Evolutionary conservation across 2,797 vertebrate genomes (phyloP).

Genomic region (Agapornis canus): DNA sequence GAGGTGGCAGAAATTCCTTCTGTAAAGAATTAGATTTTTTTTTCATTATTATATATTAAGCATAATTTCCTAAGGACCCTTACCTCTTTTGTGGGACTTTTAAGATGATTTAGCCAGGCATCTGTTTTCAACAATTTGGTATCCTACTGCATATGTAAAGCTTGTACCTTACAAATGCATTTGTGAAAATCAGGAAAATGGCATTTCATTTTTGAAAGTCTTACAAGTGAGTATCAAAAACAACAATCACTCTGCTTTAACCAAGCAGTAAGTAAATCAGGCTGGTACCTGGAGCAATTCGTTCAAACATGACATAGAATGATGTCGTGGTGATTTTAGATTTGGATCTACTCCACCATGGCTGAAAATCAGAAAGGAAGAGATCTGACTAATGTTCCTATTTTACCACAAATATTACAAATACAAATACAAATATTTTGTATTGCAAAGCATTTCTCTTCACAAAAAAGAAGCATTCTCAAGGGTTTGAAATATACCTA

Average conservation of each 20-base stretch:
- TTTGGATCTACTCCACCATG: neutral
- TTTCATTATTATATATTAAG: neutral
- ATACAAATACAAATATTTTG: too few relatives aligned
- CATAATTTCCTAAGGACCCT: neutral
- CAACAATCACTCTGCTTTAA: neutral
- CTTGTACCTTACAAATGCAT: neutral
- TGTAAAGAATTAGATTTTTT: neutral
- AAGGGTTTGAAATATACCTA: neutral
- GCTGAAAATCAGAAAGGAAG: neutral
- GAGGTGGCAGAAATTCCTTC: neutral
- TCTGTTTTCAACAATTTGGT: neutral
- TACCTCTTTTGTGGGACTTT: neutral
- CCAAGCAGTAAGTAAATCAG: neutral
- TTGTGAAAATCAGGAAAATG: neutral
- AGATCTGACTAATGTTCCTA: neutral
- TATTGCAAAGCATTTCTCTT: neutral
- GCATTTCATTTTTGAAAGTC: neutral
- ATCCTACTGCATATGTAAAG: neutral
- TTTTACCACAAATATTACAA: too few relatives aligned
- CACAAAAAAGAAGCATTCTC: neutral
- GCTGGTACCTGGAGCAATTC: neutral
- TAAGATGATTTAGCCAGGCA: neutral
- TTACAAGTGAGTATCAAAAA: neutral
- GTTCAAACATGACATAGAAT: neutral
- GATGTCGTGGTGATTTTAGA: neutral